Base-by-base conservation (phyloP, 2,888 invertebrate genomes). In the Cosmia pyralina region DNA sequence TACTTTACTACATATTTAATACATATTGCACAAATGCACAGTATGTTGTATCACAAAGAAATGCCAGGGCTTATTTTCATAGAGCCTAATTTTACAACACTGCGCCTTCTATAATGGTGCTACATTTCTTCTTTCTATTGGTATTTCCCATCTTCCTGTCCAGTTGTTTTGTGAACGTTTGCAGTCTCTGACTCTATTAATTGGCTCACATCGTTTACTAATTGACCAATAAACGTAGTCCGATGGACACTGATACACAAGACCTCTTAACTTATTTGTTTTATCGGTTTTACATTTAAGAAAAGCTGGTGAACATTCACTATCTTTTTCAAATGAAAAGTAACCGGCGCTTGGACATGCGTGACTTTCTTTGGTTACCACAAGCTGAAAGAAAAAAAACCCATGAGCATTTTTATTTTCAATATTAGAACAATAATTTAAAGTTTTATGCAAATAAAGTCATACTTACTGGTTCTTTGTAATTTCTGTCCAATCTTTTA, bases 221-320 rank as follows among this genome's bases (percentile, higher is more conserved):
- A 98, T 97, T 59, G 97, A 96, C 98, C 98, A 98, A 90, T 97
- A 98, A 7, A 97, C 96, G 86, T 97, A 98, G 59, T 97, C 97
- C 86, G 97, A 95, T 0, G 98, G 98, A 93, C 98, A 98, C 88
- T 97, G 97, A 91, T 97, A 97, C 19, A 98, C 94, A 86, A 97
- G 97, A 22, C 98, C 98, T 91, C 97, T 96, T 84, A 98, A 90
- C 69, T 93, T 96, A 62, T 95, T 96, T 2, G 94, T 89, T 80
- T 95, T 94, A 17, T 88, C 81, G 84, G 93, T 94, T 86, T 95
- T 95, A 91, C 98, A 98, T 92, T 98, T 98, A 65, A 98, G 95
- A 90, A 98, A 98, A 19, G 97, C 96, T 81, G 97, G 96, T 46
- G 97, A 97, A 90, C 98, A 98, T 87, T 97, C 97, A 69, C 96